Evolutionary conservation across 2,888 invertebrate genomes (phyloP).

Genomic region (Hirtodrosophila histrioides): DNA sequence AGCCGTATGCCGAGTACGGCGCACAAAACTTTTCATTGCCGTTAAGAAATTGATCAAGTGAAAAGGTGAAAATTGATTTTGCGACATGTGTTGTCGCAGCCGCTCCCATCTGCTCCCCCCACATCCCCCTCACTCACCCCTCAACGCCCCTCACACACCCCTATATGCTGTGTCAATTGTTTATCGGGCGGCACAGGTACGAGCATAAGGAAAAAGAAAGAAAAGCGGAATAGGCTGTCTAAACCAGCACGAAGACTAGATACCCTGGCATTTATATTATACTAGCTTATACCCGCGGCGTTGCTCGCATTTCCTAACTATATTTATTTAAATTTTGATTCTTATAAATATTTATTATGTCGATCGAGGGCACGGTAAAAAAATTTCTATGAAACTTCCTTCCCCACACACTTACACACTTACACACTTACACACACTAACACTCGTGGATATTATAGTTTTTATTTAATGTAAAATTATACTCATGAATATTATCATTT

Average conservation of each 20-base stretch:
- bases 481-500: too few relatives aligned
- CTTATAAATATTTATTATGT: too few relatives aligned
- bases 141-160: constrained; percentile 1
- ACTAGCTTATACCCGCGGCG: too few relatives aligned
- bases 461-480: too few relatives aligned
- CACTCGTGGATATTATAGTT: too few relatives aligned
- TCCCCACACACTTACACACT: too few relatives aligned
- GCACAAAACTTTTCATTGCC: constrained; percentile 73
- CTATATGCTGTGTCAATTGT: constrained; percentile 62
- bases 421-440: too few relatives aligned
- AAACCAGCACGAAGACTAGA: background rate
- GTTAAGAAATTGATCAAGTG: constrained; percentile 80
- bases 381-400: too few relatives aligned
- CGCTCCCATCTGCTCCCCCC: background rate
- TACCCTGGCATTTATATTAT: constrained; percentile 11
- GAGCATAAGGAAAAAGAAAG: background rate
- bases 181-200: constrained; percentile 51
- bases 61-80: constrained; percentile 81
- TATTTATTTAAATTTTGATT: too few relatives aligned
- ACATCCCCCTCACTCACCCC: background rate
- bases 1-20: constrained; percentile 48
- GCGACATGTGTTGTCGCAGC: constrained; percentile 63
- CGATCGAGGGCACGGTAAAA: too few relatives aligned
- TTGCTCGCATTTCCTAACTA: too few relatives aligned
- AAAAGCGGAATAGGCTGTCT: background rate